Conservation (phyloP, 2,888 invertebrate species). For the Lissonota sp. region DNA sequence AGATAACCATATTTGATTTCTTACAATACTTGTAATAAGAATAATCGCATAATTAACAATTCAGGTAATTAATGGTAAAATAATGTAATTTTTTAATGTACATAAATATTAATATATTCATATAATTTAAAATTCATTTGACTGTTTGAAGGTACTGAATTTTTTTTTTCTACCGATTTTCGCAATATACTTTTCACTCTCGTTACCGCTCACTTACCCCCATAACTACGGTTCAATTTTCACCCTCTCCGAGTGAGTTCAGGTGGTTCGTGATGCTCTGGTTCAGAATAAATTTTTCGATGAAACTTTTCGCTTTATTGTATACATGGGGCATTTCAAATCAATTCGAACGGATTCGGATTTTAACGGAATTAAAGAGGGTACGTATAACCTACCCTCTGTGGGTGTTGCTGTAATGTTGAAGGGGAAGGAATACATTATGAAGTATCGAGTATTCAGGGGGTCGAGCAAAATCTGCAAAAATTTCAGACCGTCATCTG, state of each 20-base stretch:
- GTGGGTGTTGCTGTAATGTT: too few relatives aligned
- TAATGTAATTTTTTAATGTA: too few relatives aligned
- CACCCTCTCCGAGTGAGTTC: background rate
- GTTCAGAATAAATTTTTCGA: constrained; percentile 16
- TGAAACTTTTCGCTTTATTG: constrained; percentile 1
- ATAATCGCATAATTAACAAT: background rate
- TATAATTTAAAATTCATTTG: too few relatives aligned
- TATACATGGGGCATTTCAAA: too few relatives aligned
- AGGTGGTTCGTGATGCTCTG: constrained; percentile 1
- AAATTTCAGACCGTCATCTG: too few relatives aligned
- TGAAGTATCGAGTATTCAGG: too few relatives aligned
- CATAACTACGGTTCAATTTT: constrained; percentile 18
- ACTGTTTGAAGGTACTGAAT: background rate
- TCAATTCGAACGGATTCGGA: too few relatives aligned
- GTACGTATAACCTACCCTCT: too few relatives aligned
- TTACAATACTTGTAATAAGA: background rate
- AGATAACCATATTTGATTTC: background rate
- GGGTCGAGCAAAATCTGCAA: too few relatives aligned
- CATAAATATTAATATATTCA: too few relatives aligned
- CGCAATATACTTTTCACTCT: constrained; percentile 5
- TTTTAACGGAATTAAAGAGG: too few relatives aligned
- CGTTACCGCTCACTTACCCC: constrained; percentile 21
- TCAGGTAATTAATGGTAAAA: background rate
- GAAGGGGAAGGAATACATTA: too few relatives aligned
- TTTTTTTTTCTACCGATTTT: background rate